Evolutionary conservation across 2,797 vertebrate genomes (phyloP).

Genomic region (Anniella stebbinsi): DNA sequence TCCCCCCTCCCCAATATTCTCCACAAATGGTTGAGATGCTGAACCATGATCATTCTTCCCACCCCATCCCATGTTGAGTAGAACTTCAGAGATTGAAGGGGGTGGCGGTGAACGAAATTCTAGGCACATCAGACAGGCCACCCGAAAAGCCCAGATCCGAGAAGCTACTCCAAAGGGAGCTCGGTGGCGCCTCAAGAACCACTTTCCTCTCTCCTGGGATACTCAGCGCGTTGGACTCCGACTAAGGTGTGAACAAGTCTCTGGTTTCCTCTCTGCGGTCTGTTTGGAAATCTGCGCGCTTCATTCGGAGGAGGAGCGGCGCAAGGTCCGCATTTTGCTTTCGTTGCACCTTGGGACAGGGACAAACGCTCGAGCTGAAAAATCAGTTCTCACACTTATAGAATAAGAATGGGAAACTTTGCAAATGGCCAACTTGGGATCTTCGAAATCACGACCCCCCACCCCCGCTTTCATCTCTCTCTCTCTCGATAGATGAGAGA

Average conservation of each 20-base stretch:
- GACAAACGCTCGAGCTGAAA: neutral
- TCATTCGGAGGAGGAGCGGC: neutral
- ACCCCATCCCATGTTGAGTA: too few species aligned
- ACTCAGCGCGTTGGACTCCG: neutral
- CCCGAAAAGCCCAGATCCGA: neutral
- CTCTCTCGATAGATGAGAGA: too few species aligned
- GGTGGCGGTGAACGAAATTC: neutral
- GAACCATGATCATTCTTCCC: too few species aligned
- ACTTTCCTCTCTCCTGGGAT: too few species aligned
- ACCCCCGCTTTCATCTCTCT: too few species aligned
- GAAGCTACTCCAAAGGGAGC: neutral
- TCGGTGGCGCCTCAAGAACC: neutral
- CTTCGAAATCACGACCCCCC: neutral
- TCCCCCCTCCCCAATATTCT: too few species aligned
- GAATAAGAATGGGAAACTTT: neutral
- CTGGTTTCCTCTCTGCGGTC: neutral
- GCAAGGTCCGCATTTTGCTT: neutral
- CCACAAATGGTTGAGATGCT: neutral
- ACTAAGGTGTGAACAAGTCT: neutral
- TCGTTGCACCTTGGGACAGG: neutral
- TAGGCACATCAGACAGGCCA: neutral
- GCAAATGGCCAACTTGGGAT: too few species aligned
- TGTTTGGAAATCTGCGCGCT: neutral
- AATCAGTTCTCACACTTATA: neutral
- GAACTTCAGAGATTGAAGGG: too few species aligned